These are phyloP conservation scores for Acrocyrtus sp. DNA, from an alignment of 2,888 invertebrate genomes.

Conservation along the genomic window DNA sequence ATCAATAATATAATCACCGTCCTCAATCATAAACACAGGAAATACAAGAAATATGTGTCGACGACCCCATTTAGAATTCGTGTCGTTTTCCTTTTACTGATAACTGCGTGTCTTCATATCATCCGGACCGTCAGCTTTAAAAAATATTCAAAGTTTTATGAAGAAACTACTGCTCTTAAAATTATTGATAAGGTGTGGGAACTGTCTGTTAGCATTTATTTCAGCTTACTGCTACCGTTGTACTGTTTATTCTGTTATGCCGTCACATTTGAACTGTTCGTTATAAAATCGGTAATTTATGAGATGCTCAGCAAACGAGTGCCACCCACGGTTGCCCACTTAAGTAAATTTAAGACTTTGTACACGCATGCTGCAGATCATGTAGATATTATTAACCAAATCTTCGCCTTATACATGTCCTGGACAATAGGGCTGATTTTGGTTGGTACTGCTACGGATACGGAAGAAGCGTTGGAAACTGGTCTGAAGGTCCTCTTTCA, in stretches of 20 bases:
- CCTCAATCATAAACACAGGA: neutral
- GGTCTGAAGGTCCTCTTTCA: too few species aligned
- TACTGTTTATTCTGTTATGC: conserved; percentile 55
- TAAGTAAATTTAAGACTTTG: conserved; percentile 50
- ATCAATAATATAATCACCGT: neutral
- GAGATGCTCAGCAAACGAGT: conserved; percentile 29
- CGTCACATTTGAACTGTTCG: conserved; percentile 40
- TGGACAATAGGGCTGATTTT: conserved; percentile 31
- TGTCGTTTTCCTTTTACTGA: too few species aligned
- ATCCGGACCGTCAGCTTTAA: too few species aligned
- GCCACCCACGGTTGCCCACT: conserved; percentile 16
- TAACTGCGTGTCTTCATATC: too few species aligned
- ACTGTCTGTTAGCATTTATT: too few species aligned
- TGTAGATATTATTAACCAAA: conserved; percentile 38
- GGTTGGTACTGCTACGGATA: conserved; percentile 8
- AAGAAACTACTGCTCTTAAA: too few species aligned
- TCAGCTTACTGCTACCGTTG: conserved; percentile 45
- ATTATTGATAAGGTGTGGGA: too few species aligned
- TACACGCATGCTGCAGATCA: conserved; percentile 53
- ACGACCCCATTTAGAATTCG: too few species aligned
- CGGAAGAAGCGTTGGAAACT: conserved; percentile 1
- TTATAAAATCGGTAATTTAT: conserved; percentile 39
- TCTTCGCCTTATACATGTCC: conserved; percentile 47
- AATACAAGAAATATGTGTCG: too few species aligned
- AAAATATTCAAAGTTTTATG: too few species aligned